Base-by-base conservation (phyloP, 2,113 vertebrate genomes). In the Onychorhynchus coronatus region DNA sequence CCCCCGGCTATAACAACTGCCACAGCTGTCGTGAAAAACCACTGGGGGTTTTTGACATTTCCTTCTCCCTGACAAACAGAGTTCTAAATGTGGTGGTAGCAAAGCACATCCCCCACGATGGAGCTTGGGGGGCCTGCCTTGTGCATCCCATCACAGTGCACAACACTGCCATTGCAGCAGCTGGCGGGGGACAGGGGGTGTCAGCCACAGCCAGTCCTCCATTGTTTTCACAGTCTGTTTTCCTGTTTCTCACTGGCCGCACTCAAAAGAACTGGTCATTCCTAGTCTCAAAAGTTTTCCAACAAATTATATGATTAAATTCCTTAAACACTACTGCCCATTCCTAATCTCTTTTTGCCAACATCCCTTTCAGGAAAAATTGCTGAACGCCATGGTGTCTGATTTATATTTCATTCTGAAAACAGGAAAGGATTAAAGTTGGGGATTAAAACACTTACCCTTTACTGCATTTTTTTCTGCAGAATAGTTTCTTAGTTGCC, bases 381-480 rank as follows among this genome's bases (percentile, higher is more conserved):
- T 97, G 95, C 86, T 90, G 86, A 93, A 11, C 28, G 41, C 92
- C 93, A 95, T 58, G 95, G 98, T 96, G 96, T 96, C 96, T 96
- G 96, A 98, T 98, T 98, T 98, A 98, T 98, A 98, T 97, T 98
- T 98, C 91, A 98, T 98, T 98, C 97, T 89, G 92, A 97, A 97
- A 98, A 98, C 96, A 98, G 98, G 98, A 98, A 98, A 95, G 95
- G 97, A 98, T 98, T 98, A 98, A 98, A 97, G 94, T 66, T 97
- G 92, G 94, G 95, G 98, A 98, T 98, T 98, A 98, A 98, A 98
- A 98, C 97, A 97, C 96, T 98, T 98, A 97, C 97, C 97, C 93
- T 97, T 97, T 93, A 95, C 89, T 82, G 76, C 90, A 96, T 97
- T 98, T 98, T 97, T 97, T 96, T 91, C 93, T 97, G 84, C 80